Percentiles rank a stretch among this genome's conserved stretches.
Evolutionary conservation across 2,888 invertebrate species (phyloP).

Genomic region (Spisula subtruncata): DNA sequence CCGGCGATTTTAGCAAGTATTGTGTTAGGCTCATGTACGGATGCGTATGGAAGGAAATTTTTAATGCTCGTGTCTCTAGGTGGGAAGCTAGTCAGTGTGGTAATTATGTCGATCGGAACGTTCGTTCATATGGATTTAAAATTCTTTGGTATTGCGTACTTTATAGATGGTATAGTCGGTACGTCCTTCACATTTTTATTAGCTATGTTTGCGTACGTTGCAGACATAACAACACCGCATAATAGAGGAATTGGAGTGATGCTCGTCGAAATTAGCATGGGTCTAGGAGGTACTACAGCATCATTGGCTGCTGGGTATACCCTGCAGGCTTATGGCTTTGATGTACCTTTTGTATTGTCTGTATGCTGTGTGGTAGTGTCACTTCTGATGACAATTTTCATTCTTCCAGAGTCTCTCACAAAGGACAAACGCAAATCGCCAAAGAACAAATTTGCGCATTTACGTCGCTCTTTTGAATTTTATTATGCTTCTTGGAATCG

Average conservation of each 20-base stretch:
- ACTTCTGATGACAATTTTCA: not conserved
- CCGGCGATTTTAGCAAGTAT: slow-evolving; percentile 32
- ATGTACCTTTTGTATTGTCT: not conserved
- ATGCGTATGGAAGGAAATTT: slow-evolving; percentile 38
- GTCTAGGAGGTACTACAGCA: not conserved
- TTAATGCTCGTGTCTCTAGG: slow-evolving; percentile 15
- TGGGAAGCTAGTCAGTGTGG: not conserved
- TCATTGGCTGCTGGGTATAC: not conserved
- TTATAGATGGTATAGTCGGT: not conserved
- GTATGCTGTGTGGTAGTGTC: not conserved
- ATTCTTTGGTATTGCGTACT: slow-evolving; percentile 23
- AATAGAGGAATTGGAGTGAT: slow-evolving; percentile 13
- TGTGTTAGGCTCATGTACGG: slow-evolving; percentile 38
- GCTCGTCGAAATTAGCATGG: slow-evolving; percentile 17
- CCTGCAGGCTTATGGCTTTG: slow-evolving; percentile 30
- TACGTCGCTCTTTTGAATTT: slow-evolving; percentile 20
- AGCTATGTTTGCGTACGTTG: slow-evolving; percentile 24
- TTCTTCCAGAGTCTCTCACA: slow-evolving; percentile 34
- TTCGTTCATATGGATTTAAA: not conserved
- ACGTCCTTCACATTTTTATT: slow-evolving; percentile 15
- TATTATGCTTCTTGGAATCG: slow-evolving; percentile 27
- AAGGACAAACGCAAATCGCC: slow-evolving; percentile 23
- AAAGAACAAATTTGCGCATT: not conserved
- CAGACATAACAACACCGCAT: slow-evolving; percentile 30
- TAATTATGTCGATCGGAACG: not conserved